These are phyloP conservation scores for Pyrrhosoma nymphula DNA, from an alignment of 2,888 invertebrate genomes.

Conservation along the genomic window DNA sequence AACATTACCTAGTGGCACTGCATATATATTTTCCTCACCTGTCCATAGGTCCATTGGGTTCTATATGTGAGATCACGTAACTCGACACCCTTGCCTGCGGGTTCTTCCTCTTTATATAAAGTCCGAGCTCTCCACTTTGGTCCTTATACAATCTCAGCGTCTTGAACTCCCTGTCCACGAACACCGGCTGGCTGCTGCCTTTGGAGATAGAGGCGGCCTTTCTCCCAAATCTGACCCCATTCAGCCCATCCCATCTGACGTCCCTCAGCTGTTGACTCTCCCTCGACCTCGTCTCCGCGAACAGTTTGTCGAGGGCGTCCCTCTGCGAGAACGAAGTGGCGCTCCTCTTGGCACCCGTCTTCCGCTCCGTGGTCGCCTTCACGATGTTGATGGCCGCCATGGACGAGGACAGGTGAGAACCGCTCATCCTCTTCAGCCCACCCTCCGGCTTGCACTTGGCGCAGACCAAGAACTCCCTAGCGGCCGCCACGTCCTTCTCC, in stretches of 20 bases:
- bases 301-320: conserved; percentile 48
- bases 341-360: not conserved
- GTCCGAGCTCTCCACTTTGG: conserved; percentile 74
- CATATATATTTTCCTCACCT: conserved; percentile 78
- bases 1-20: no score
- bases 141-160: conserved; percentile 74
- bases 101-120: conserved; percentile 75
- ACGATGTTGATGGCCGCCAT: conserved; percentile 58
- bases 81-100: conserved; percentile 71
- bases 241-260: not conserved
- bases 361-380: conserved; percentile 48
- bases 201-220: conserved; percentile 1
- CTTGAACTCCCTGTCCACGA: conserved; percentile 74
- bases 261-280: not conserved
- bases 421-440: conserved; percentile 46
- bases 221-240: not conserved
- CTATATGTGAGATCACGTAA: conserved; percentile 79
- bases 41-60: conserved; percentile 79
- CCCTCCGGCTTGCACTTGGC: conserved; percentile 68
- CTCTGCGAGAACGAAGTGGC: conserved; percentile 15
- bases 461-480: conserved; percentile 62
- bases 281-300: conserved; percentile 17
- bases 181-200: conserved; percentile 28
- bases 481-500: conserved; percentile 41
- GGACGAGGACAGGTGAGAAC: conserved; percentile 48